A percentile compares a stretch with the other conserved stretches of the same genome.
These are phyloP conservation scores for Thoracochromis brauschi DNA, from an alignment of 2,113 vertebrate species.

Conservation along the genomic window DNA sequence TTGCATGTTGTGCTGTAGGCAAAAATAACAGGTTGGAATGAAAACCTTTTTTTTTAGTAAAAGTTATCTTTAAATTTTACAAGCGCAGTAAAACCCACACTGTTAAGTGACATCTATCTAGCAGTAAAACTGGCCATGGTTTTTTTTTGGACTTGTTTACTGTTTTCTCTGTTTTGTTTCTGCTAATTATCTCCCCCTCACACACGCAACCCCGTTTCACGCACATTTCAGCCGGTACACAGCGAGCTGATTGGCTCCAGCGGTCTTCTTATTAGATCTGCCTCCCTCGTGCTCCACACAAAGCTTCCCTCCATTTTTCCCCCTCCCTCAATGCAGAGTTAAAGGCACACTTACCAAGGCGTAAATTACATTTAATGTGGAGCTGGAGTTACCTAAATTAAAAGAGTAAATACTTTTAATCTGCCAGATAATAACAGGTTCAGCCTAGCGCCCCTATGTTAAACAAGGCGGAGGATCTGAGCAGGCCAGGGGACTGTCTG, in stretches of 20 bases:
- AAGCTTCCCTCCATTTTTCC: not conserved
- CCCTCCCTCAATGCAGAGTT: constrained; percentile 1
- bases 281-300: not conserved
- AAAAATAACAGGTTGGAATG: constrained; percentile 49
- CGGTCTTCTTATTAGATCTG: constrained; percentile 44
- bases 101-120: not conserved
- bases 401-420: constrained; percentile 50
- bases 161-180: constrained; percentile 1
- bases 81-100: constrained; percentile 18
- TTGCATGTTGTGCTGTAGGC: constrained; percentile 4
- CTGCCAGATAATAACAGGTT: constrained; percentile 48
- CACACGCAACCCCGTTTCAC: not conserved
- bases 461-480: constrained; percentile 37
- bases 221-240: constrained; percentile 36
- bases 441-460: constrained; percentile 16
- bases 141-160: constrained; percentile 26
- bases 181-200: constrained; percentile 27
- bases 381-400: constrained; percentile 34
- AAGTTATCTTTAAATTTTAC: constrained; percentile 65
- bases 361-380: constrained; percentile 40
- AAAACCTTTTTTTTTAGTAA: constrained; percentile 3
- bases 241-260: constrained; percentile 42
- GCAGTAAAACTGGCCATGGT: not conserved
- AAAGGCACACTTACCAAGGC: constrained; percentile 28
- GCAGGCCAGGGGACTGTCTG: constrained; percentile 25